phyloP scores from a whole-genome alignment of 2,113 vertebrate genomes.

The Oncorhynchus kisutch region DNA sequence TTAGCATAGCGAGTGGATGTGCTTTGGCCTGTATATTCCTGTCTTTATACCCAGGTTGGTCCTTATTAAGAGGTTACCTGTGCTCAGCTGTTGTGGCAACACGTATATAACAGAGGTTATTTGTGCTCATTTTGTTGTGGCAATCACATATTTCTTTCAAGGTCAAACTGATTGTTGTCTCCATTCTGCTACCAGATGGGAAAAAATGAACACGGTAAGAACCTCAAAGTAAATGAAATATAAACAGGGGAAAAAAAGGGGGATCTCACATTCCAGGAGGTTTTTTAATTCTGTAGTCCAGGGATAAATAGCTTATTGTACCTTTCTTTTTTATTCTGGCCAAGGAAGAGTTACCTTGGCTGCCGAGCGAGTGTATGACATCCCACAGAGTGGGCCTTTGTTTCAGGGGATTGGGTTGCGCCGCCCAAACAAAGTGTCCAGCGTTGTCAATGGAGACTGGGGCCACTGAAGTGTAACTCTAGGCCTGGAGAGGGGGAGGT shows the following conservation, averaged over 20 bases:
- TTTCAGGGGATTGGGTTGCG: slow-evolving; percentile 57
- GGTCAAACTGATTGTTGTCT: not conserved
- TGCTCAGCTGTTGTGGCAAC: no score
- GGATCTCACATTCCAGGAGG: not conserved
- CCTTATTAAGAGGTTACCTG: no score
- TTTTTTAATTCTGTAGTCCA: not conserved
- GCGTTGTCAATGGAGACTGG: slow-evolving; percentile 50
- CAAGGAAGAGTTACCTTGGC: slow-evolving; percentile 40
- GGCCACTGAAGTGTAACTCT: slow-evolving; percentile 55
- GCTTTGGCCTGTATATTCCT: no score
- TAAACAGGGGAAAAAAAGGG: not conserved
- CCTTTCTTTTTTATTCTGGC: slow-evolving; percentile 17
- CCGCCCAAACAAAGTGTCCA: slow-evolving; percentile 47
- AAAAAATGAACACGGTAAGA: not conserved
- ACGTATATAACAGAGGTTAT: no score
- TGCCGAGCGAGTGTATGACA: slow-evolving; percentile 26
- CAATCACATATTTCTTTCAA: not conserved
- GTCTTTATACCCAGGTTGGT: no score
- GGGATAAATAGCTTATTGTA: slow-evolving; percentile 37
- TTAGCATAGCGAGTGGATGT: no score
- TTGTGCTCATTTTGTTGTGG: no score
- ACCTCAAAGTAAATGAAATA: not conserved
- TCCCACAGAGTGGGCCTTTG: slow-evolving; percentile 65
- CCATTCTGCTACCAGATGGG: not conserved
- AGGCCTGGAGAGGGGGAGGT: slow-evolving; percentile 14